Conservation (phyloP, 2,113 vertebrate species). For the Phaetusa simplex region DNA sequence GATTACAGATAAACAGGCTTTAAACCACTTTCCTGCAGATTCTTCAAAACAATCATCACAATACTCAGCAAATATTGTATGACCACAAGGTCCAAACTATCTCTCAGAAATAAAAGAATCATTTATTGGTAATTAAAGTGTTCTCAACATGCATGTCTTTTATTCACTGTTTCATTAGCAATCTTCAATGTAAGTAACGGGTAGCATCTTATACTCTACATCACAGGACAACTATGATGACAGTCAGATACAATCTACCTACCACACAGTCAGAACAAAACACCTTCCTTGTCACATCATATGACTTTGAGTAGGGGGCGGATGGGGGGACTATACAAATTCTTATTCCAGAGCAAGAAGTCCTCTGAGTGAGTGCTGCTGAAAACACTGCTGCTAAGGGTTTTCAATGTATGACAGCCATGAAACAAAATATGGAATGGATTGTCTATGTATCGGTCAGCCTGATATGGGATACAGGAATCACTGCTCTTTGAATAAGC, state of each 20-base stretch:
- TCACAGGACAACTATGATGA: not conserved
- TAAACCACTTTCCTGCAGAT: not conserved
- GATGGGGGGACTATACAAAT: not conserved
- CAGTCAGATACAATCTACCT: not conserved
- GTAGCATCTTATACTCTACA: not conserved
- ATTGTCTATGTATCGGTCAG: not conserved
- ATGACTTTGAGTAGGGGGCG: not conserved
- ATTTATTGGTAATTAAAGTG: not conserved
- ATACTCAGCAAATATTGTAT: not conserved
- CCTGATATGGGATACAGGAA: not conserved
- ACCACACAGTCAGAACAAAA: not conserved
- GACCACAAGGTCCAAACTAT: not conserved
- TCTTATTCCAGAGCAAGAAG: not conserved
- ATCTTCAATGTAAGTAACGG: not conserved
- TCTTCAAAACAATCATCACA: not conserved
- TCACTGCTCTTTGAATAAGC: accelerated
- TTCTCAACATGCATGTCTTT: accelerated
- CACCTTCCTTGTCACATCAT: not conserved
- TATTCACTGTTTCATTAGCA: not conserved
- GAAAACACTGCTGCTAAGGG: not conserved
- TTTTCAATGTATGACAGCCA: not conserved
- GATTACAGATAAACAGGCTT: not conserved
- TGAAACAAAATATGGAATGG: not conserved
- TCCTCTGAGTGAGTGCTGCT: not conserved
- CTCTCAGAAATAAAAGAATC: not conserved